Conservation (phyloP, 2,113 vertebrate species). For the Formicarius rufipectus region DNA sequence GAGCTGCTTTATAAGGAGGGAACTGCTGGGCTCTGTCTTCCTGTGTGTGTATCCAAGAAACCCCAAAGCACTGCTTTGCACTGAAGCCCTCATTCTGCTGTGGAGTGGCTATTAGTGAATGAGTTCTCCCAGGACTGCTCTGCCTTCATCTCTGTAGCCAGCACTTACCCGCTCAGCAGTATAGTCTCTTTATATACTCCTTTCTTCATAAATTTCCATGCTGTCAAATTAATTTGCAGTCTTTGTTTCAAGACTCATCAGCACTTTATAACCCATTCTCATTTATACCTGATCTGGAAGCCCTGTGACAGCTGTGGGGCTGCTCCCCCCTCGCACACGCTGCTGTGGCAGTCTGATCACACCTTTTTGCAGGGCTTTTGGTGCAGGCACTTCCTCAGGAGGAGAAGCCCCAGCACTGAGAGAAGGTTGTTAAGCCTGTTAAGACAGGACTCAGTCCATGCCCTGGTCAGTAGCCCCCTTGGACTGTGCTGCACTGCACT, state of each 20-base stretch:
- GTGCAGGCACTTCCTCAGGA: not conserved
- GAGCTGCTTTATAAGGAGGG: not conserved
- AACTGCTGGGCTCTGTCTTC: not conserved
- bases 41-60: not conserved
- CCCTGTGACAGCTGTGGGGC: not conserved
- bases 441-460: not conserved
- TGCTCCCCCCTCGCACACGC: not conserved
- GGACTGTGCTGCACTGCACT: fast-evolving
- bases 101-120: not conserved
- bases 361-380: not conserved
- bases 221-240: constrained; percentile 2
- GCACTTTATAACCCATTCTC: not conserved
- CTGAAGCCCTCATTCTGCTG: not conserved
- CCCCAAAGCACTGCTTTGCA: not conserved
- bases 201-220: not conserved
- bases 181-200: not conserved
- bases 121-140: not conserved
- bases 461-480: not conserved
- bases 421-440: not conserved
- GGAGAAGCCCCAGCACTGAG: not conserved
- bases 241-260: not conserved
- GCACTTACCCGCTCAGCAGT: not conserved
- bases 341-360: not conserved
- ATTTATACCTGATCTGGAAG: not conserved
- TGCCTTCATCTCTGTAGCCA: not conserved